phyloP scores from a whole-genome alignment of 1,140 invertebrate genomes.

The Platyura marginata region DNA sequence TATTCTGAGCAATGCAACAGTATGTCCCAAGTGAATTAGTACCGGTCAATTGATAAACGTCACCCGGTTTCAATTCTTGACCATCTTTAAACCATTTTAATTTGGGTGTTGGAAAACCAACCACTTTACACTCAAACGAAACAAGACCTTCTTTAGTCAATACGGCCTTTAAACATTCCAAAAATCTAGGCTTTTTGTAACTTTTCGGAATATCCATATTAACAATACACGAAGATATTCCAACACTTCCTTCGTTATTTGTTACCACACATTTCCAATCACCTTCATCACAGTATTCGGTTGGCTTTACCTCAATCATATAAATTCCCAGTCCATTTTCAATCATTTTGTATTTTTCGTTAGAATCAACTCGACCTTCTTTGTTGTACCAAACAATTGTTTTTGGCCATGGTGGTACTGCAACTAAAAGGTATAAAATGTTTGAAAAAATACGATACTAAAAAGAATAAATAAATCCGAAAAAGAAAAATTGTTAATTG shows the following conservation, averaged over 20 bases:
- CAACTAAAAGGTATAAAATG: no score
- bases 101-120: constrained; percentile 71
- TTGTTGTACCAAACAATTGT: constrained; percentile 70
- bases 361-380: constrained; percentile 46
- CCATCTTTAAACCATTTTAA: constrained; percentile 83
- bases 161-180: constrained; percentile 72
- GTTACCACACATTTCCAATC: constrained; percentile 78
- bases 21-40: constrained; percentile 79
- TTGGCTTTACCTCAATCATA: constrained; percentile 46
- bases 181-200: constrained; percentile 70
- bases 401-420: constrained; percentile 64
- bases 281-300: constrained; percentile 62
- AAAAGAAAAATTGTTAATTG: no score
- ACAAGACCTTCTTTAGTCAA: constrained; percentile 79
- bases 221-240: constrained; percentile 49
- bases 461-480: no score
- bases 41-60: constrained; percentile 79
- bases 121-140: constrained; percentile 83
- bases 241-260: constrained; percentile 45
- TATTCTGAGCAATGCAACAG: constrained; percentile 77
- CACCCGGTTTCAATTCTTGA: constrained; percentile 74
- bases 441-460: no score
- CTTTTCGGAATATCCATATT: constrained; percentile 71
- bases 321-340: constrained; percentile 67
- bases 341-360: constrained; percentile 43